Percentiles rank a stretch among this genome's conserved stretches.
Evolutionary conservation across 2,113 vertebrate genomes (phyloP).

Genomic region (Probosciger aterrimus): DNA sequence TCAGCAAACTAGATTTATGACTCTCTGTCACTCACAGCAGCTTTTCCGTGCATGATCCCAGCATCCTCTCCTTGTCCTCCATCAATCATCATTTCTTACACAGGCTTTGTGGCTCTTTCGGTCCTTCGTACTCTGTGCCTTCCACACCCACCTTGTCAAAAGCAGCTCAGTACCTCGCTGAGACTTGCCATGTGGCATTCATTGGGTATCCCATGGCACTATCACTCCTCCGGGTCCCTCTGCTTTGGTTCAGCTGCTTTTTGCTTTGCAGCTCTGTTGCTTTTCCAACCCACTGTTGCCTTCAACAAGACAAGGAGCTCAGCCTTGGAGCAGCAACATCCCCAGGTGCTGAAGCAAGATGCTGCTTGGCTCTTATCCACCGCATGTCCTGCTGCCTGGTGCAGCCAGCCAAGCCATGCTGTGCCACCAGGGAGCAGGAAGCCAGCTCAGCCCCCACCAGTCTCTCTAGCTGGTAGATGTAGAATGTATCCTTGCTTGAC

Average conservation of each 20-base stretch:
- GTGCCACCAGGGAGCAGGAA: not conserved
- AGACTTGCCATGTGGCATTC: not conserved
- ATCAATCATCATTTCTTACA: not conserved
- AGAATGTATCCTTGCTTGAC: fast-evolving
- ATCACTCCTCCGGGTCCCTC: not conserved
- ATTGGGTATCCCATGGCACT: not conserved
- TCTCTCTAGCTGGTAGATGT: not conserved
- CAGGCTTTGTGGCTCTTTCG: not conserved
- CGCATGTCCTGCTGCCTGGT: not conserved
- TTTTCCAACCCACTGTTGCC: not conserved
- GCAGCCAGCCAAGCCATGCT: fast-evolving
- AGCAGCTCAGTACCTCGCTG: not conserved
- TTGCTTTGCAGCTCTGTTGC: not conserved
- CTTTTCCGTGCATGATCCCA: not conserved
- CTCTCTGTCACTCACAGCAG: not conserved
- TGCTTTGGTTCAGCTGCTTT: not conserved
- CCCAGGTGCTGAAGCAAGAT: not conserved
- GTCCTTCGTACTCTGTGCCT: not conserved
- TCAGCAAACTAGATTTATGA: not conserved
- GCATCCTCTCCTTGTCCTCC: not conserved
- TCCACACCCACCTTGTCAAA: not conserved
- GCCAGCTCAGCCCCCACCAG: not conserved
- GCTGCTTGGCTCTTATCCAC: not conserved
- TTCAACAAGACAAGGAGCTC: not conserved
- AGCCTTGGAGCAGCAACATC: not conserved